phyloP scores from a whole-genome alignment of 2,888 invertebrate species.

The Brachypalpus laphriformis region DNA sequence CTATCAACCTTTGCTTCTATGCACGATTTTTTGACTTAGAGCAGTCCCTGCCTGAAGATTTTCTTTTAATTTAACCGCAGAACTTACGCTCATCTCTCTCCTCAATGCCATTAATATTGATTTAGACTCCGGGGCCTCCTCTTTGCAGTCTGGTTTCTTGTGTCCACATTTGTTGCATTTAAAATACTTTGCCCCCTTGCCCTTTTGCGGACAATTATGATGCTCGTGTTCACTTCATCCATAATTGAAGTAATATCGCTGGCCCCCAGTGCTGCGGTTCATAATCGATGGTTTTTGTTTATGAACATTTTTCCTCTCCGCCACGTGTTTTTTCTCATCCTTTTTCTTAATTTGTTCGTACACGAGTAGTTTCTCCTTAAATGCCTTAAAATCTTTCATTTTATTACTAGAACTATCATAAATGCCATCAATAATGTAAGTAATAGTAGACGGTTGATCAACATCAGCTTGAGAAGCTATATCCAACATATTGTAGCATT shows the following conservation, averaged over 20 bases:
- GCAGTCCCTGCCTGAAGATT: neutral
- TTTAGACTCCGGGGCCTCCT: neutral
- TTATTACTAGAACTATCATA: too few species aligned
- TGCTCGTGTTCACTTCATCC: neutral
- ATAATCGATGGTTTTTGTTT: too few species aligned
- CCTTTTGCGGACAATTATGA: neutral
- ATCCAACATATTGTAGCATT: neutral
- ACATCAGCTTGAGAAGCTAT: neutral
- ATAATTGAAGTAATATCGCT: neutral
- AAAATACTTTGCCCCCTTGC: neutral
- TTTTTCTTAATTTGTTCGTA: too few species aligned
- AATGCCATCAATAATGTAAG: neutral
- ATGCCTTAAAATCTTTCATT: too few species aligned
- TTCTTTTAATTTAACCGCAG: conserved; percentile 5
- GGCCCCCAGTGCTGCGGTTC: neutral
- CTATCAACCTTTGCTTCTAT: neutral
- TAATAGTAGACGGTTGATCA: neutral
- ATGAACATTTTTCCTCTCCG: too few species aligned
- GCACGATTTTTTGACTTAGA: neutral
- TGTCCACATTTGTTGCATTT: conserved; percentile 75
- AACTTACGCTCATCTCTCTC: conserved; percentile 31
- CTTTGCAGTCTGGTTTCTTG: conserved; percentile 44
- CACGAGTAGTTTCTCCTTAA: too few species aligned
- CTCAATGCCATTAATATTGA: neutral
- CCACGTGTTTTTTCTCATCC: too few species aligned